Evolutionary conservation across 2,888 invertebrate species (phyloP).

Genomic region (Folsomia candida): DNA sequence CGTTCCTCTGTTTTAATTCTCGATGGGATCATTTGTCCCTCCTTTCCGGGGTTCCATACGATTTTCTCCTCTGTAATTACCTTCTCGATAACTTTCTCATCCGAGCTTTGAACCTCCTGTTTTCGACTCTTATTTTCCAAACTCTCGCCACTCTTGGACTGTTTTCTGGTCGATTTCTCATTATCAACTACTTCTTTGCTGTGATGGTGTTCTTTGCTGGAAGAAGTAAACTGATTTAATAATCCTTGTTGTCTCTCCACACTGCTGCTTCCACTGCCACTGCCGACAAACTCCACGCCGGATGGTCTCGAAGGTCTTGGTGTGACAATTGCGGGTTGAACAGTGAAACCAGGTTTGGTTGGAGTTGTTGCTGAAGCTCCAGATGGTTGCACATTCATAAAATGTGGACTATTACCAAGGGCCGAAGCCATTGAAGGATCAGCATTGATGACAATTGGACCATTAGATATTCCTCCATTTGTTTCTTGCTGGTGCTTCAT

Average conservation of each 20-base stretch:
- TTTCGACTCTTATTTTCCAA: slow-evolving; percentile 19
- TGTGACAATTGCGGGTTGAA: slow-evolving; percentile 6
- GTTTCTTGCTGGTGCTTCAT: slow-evolving; percentile 27
- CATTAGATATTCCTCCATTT: not conserved
- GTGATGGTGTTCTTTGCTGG: slow-evolving; percentile 28
- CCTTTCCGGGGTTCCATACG: slow-evolving; percentile 40
- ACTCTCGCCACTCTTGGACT: slow-evolving; percentile 12
- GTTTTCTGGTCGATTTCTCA: slow-evolving; percentile 22
- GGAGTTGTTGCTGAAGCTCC: not conserved
- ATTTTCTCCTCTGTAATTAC: slow-evolving; percentile 47
- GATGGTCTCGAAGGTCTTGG: not conserved
- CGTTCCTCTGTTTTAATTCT: slow-evolving; percentile 44
- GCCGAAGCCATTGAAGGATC: not conserved
- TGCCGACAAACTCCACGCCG: not conserved
- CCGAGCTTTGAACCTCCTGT: slow-evolving; percentile 17
- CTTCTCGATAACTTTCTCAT: slow-evolving; percentile 43
- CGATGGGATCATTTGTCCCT: slow-evolving; percentile 38
- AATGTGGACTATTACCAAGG: slow-evolving; percentile 5
- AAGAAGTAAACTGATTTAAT: slow-evolving; percentile 8
- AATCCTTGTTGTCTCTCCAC: not conserved
- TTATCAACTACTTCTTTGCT: slow-evolving; percentile 35
- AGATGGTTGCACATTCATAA: slow-evolving; percentile 14
- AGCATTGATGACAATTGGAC: slow-evolving; percentile 10
- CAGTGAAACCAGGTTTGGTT: not conserved
- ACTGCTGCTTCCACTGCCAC: not conserved